Conservation (phyloP, 1,140 invertebrate genomes). For the Drosophila quadrilineata region DNA sequence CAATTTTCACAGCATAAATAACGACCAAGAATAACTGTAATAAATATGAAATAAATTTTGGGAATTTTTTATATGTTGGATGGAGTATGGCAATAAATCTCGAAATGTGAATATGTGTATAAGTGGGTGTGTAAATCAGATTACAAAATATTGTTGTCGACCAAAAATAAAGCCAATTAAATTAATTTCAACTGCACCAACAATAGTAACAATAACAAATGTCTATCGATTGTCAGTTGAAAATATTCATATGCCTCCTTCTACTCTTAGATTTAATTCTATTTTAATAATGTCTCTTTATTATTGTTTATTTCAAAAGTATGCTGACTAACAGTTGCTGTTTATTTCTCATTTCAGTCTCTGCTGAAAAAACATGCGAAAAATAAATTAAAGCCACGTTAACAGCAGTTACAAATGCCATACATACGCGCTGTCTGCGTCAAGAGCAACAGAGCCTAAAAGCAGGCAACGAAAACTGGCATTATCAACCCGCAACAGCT, state of each 20-base stretch:
- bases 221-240: conserved; percentile 18
- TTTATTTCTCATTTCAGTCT: conserved; percentile 4
- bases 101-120: not conserved
- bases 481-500: too few relatives aligned
- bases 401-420: conserved; percentile 29
- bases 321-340: conserved; percentile 17
- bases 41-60: conserved; percentile 70
- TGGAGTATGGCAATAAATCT: too few relatives aligned
- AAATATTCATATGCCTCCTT: conserved; percentile 49
- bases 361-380: conserved; percentile 27
- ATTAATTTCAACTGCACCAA: conserved; percentile 53
- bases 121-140: conserved; percentile 41
- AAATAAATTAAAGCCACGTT: conserved; percentile 40
- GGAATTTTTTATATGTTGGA: too few relatives aligned
- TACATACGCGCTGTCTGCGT: conserved; percentile 20
- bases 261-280: too few relatives aligned
- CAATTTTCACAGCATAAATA: conserved; percentile 59
- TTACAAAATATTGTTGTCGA: conserved; percentile 53
- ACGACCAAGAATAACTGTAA: conserved; percentile 36
- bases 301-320: conserved; percentile 70
- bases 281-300: too few relatives aligned
- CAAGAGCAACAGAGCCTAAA: conserved; percentile 18
- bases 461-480: conserved; percentile 27
- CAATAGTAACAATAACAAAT: conserved; percentile 13
- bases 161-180: conserved; percentile 73